phyloP scores from a whole-genome alignment of 2,888 invertebrate species.

The Elgonia sp. region DNA sequence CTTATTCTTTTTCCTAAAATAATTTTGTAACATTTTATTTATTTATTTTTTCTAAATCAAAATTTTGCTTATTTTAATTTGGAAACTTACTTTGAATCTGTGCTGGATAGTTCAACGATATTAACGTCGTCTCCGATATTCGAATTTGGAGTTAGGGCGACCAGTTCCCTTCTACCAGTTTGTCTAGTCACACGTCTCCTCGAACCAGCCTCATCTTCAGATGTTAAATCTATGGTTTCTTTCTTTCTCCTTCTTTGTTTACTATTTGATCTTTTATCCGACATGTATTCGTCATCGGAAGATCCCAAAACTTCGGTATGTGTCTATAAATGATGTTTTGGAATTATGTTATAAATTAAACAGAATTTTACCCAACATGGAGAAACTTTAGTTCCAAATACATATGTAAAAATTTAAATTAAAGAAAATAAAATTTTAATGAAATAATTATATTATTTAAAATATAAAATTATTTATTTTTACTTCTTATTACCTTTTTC shows the following conservation, averaged over 20 bases:
- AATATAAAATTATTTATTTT: too few species aligned
- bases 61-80: too few species aligned
- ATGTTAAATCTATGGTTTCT: not conserved
- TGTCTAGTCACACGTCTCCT: conserved; percentile 24
- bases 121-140: conserved; percentile 25
- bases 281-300: conserved; percentile 19
- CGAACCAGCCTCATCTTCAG: conserved; percentile 18
- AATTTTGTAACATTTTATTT: not conserved
- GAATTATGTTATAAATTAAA: too few species aligned
- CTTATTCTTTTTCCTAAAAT: conserved; percentile 23
- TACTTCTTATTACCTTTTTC: conserved; percentile 15
- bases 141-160: conserved; percentile 34
- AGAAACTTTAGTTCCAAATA: too few species aligned
- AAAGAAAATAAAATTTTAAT: too few species aligned
- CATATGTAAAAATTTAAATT: too few species aligned
- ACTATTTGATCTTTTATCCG: not conserved
- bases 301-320: conserved; percentile 13
- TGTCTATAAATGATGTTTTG: not conserved
- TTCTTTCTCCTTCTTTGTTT: conserved; percentile 3
- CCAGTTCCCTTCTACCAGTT: conserved; percentile 29
- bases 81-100: conserved; percentile 50
- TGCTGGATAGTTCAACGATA: conserved; percentile 31
- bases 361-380: too few species aligned
- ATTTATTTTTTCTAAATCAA: too few species aligned
- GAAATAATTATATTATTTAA: too few species aligned